Percentiles rank a stretch among this genome's conserved stretches.
These are phyloP conservation scores for Jordanella pulchra DNA, from an alignment of 2,797 vertebrate genomes.

Conservation along the genomic window DNA sequence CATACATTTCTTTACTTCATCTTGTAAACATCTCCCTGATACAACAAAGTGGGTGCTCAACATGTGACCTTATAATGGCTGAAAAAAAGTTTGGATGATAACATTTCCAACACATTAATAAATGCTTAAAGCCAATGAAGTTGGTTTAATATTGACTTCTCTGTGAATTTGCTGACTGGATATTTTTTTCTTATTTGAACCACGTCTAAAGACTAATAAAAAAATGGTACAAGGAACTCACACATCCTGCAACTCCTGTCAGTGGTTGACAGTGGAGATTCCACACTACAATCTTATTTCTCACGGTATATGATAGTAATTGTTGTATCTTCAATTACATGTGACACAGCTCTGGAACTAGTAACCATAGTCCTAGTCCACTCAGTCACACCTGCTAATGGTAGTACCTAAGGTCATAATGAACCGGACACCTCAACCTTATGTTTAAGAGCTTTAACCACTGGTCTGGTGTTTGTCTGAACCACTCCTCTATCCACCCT, in stretches of 20 bases:
- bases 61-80: background rate
- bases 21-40: no score
- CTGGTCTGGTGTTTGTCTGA: slow-evolving; percentile 63
- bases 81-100: background rate
- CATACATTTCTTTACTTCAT: background rate
- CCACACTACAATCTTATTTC: slow-evolving; percentile 5
- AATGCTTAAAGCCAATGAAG: background rate
- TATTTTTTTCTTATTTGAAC: slow-evolving; percentile 1
- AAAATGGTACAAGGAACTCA: slow-evolving; percentile 8
- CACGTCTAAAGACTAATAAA: slow-evolving; percentile 20
- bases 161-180: background rate
- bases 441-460: slow-evolving; percentile 64
- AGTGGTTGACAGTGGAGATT: background rate
- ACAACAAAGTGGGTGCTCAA: background rate
- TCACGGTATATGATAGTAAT: slow-evolving; percentile 37
- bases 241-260: no score
- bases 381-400: slow-evolving; percentile 71
- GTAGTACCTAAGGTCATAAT: slow-evolving; percentile 66
- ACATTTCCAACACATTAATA: background rate
- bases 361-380: slow-evolving; percentile 36
- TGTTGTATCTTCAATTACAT: slow-evolving; percentile 54
- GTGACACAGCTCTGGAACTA: slow-evolving; percentile 59
- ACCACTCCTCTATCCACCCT: slow-evolving; percentile 32
- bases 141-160: background rate
- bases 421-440: slow-evolving; percentile 40